These are phyloP conservation scores for Heterotis niloticus DNA, from an alignment of 2,113 vertebrate species.

Conservation along the genomic window DNA sequence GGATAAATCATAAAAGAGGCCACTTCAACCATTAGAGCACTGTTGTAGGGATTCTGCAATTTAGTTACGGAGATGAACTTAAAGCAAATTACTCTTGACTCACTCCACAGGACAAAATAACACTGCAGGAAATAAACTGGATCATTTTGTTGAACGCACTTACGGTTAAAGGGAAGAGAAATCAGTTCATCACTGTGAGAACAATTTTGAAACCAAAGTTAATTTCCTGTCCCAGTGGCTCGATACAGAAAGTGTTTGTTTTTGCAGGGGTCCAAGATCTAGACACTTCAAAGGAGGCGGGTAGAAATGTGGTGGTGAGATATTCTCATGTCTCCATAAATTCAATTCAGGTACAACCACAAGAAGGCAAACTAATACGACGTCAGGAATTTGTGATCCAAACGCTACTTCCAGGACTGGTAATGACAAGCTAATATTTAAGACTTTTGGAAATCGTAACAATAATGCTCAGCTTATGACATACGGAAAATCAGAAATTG, in stretches of 20 bases:
- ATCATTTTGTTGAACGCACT: neutral
- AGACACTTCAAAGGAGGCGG: neutral
- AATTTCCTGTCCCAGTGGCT: neutral
- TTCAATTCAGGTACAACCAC: conserved; percentile 17
- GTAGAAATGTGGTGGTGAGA: neutral
- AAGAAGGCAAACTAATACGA: conserved; percentile 6
- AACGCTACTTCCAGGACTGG: too few species aligned
- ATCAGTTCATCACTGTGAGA: neutral
- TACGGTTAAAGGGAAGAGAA: neutral
- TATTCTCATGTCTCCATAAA: neutral
- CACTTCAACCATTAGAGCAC: too few species aligned
- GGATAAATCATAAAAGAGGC: too few species aligned
- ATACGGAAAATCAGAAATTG: neutral
- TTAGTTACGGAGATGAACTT: neutral
- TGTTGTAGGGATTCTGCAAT: neutral
- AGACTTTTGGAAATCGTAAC: too few species aligned
- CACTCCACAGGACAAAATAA: neutral
- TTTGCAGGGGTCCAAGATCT: neutral
- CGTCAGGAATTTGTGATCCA: neutral
- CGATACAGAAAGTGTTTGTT: neutral
- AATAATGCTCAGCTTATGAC: too few species aligned
- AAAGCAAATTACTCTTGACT: neutral
- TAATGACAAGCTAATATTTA: too few species aligned
- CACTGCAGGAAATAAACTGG: neutral
- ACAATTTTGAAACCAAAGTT: neutral